phyloP scores from a whole-genome alignment of 2,113 vertebrate genomes.

The Astatotilapia flaviijosephi region DNA sequence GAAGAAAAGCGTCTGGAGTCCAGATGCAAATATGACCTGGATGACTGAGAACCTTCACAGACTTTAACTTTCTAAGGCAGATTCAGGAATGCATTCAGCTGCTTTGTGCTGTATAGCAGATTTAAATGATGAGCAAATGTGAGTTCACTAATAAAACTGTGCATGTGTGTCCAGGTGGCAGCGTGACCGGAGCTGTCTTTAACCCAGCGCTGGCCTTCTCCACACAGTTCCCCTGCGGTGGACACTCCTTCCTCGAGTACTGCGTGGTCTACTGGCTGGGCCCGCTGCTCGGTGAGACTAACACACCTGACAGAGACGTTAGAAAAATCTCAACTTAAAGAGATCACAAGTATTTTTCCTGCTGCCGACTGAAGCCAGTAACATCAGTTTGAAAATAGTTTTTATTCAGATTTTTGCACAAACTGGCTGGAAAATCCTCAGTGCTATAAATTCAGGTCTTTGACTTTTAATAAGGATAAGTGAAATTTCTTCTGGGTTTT shows the following conservation, averaged over 20 bases:
- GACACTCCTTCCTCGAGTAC: conserved; percentile 77
- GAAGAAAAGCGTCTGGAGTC: not conserved
- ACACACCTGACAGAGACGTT: not conserved
- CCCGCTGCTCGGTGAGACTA: conserved; percentile 81
- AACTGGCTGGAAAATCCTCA: not conserved
- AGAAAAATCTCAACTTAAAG: not conserved
- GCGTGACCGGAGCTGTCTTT: conserved; percentile 85
- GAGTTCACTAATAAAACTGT: not conserved
- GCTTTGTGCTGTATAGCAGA: not conserved
- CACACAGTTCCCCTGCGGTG: conserved; percentile 81
- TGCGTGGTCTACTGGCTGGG: conserved; percentile 85
- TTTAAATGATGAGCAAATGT: not conserved
- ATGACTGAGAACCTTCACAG: not conserved
- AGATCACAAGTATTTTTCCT: not conserved
- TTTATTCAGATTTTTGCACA: not conserved
- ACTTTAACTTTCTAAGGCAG: not conserved
- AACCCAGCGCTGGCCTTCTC: conserved; percentile 91
- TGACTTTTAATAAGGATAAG: not conserved
- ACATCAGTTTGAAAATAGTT: not conserved
- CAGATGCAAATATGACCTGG: not conserved
- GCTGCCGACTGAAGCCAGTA: not conserved
- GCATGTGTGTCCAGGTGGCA: conserved; percentile 74
- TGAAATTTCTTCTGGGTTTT: not conserved
- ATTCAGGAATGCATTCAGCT: not conserved
- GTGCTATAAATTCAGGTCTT: not conserved